Evolutionary conservation across 2,888 invertebrate genomes (phyloP).

Genomic region (Chrysotoxum bicinctum): DNA sequence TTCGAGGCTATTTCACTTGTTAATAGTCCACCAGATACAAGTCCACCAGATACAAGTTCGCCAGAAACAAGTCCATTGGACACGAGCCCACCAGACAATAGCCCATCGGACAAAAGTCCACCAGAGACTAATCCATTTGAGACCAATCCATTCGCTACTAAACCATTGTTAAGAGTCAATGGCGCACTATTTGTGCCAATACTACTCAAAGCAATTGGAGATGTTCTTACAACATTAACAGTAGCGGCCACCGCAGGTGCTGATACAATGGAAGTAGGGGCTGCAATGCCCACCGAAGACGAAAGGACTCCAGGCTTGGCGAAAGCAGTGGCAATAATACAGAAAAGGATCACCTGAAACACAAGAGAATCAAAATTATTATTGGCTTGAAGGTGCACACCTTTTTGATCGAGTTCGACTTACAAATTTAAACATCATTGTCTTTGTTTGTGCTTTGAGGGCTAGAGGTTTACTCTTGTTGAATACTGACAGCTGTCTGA

Average conservation of each 20-base stretch:
- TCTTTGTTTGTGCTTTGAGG: background rate
- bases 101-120: background rate
- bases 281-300: constrained; percentile 1
- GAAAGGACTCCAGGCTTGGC: constrained; percentile 39
- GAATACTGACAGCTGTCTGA: background rate
- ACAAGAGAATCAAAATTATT: background rate
- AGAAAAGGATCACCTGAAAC: constrained; percentile 27
- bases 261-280: constrained; percentile 25
- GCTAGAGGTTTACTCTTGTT: background rate
- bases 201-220: constrained; percentile 1
- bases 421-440: constrained; percentile 14
- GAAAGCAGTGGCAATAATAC: constrained; percentile 21
- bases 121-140: background rate
- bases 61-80: background rate
- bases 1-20: background rate
- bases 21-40: background rate
- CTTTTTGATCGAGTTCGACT: no score
- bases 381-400: background rate
- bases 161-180: background rate
- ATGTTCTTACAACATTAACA: background rate
- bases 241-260: background rate
- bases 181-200: background rate
- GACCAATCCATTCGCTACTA: background rate
- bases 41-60: background rate
- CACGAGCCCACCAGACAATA: background rate